Evolutionary conservation across 2,113 vertebrate genomes (phyloP).

Genomic region (Bombycilla garrulus): DNA sequence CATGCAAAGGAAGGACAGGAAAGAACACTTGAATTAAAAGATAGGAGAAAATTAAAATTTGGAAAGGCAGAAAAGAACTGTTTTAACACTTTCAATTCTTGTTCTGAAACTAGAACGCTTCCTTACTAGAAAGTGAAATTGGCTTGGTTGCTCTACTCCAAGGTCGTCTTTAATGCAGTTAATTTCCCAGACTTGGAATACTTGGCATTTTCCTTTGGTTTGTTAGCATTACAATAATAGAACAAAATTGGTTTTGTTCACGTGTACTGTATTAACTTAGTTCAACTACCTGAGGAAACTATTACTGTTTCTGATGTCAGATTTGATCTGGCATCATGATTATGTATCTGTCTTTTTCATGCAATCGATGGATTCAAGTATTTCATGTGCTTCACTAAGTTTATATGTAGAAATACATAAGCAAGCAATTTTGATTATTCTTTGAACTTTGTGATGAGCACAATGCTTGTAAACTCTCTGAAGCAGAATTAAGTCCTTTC

Average conservation of each 20-base stretch:
- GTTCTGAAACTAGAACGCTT: not conserved
- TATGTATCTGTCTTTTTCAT: not conserved
- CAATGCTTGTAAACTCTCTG: conserved; percentile 57
- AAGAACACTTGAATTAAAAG: conserved; percentile 46
- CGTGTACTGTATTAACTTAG: not conserved
- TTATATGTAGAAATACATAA: not conserved
- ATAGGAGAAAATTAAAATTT: conserved; percentile 21
- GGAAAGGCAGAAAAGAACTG: conserved; percentile 10
- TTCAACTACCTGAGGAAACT: conserved; percentile 33
- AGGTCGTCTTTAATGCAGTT: conserved; percentile 39
- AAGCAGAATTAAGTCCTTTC: conserved; percentile 60
- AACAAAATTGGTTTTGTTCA: not conserved
- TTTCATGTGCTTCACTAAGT: conserved; percentile 9
- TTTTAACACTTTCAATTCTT: conserved; percentile 20
- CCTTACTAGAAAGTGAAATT: conserved; percentile 30
- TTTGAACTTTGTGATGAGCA: conserved; percentile 38
- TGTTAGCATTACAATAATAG: not conserved
- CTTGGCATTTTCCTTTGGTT: not conserved
- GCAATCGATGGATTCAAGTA: not conserved
- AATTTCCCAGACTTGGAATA: conserved; percentile 40
- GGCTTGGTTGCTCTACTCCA: not conserved
- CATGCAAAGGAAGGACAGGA: conserved; percentile 46
- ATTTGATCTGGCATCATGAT: not conserved
- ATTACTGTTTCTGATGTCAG: not conserved
- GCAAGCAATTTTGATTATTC: not conserved